Evolutionary conservation across 2,797 vertebrate genomes (phyloP).

Genomic region (Anguilla pacifica): DNA sequence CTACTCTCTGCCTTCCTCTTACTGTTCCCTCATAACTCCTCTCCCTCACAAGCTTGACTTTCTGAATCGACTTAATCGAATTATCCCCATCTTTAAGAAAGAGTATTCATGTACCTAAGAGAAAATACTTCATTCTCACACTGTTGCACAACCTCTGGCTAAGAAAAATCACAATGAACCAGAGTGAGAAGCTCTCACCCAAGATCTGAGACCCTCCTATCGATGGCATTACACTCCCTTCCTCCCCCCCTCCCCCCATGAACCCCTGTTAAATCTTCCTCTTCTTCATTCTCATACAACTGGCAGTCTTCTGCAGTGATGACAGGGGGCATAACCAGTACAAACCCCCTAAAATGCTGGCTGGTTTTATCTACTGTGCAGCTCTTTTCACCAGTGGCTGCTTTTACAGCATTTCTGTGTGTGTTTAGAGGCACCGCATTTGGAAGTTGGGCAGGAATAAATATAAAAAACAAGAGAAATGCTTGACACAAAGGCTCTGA

Average conservation of each 20-base stretch:
- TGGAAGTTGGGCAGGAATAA: background rate
- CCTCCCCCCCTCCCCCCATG: background rate
- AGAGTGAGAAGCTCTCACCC: background rate
- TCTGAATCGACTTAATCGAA: background rate
- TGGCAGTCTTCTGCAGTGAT: background rate
- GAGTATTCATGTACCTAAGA: slow-evolving; percentile 15
- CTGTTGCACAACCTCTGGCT: background rate
- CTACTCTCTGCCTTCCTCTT: background rate
- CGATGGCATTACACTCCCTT: background rate
- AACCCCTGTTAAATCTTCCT: background rate
- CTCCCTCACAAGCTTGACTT: background rate
- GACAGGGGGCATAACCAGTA: background rate
- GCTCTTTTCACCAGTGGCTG: background rate
- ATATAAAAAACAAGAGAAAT: background rate
- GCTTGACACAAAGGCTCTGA: background rate
- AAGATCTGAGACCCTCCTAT: background rate
- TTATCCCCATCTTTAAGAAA: background rate
- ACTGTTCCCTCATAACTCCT: background rate
- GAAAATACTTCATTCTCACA: slow-evolving; percentile 13
- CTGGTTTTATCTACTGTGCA: background rate
- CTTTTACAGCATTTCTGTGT: background rate
- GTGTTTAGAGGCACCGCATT: background rate
- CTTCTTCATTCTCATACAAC: background rate
- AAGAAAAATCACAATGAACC: slow-evolving; percentile 15
- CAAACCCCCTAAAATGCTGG: background rate